Evolutionary conservation across 2,113 vertebrate genomes (phyloP), one percentile per base, ranked within the genome.

Genomic region (Cyanistes caeruleus): DNA sequence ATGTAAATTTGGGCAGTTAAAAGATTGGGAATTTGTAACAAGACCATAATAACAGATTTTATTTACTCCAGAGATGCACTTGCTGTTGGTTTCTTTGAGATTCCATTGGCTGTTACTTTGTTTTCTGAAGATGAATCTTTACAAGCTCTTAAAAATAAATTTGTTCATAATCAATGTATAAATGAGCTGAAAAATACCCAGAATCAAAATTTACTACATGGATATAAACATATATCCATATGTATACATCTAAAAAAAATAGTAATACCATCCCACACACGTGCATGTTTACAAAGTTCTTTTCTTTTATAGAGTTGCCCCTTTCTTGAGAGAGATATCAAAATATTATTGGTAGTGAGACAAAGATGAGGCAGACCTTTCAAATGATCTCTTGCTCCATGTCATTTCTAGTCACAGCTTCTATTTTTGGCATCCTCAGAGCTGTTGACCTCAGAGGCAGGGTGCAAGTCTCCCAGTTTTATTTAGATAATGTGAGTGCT

Each of bases 391-490:
- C 46, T 86, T 75, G 25, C 64, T 87, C 43, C 56, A 3, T 78
- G 90, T 84, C 48, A 81, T 67, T 91, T 74, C 48, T 75, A 67
- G 78, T 94, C 68, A 63, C 78, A 95, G 79, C 75, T 87, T 82
- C 93, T 93, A 44, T 96, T 95, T 94, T 68, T 92, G 64, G 64
- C 46, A 7, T 11, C 46, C 62, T 70, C 55, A 46, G 89, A 70
- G 80, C 60, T 89, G 62, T 1, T 97, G 89, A 74, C 87, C 95
- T 97, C 64, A 18, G 80, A 77, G 83, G 87, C 78, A 96, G 53
- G 0, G 0, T 52, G 52, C 37, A 37, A 62, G 73, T 48, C 92
- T 81, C 60, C 15, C 60, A 59, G 73, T 84, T 89, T 84, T 77
- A 67, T 90, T 89, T 90, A 87, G 77, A 37, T 81, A 21, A 77